Evolutionary conservation across 2,888 invertebrate species (phyloP).

Genomic region (Lampropteryx suffumata): DNA sequence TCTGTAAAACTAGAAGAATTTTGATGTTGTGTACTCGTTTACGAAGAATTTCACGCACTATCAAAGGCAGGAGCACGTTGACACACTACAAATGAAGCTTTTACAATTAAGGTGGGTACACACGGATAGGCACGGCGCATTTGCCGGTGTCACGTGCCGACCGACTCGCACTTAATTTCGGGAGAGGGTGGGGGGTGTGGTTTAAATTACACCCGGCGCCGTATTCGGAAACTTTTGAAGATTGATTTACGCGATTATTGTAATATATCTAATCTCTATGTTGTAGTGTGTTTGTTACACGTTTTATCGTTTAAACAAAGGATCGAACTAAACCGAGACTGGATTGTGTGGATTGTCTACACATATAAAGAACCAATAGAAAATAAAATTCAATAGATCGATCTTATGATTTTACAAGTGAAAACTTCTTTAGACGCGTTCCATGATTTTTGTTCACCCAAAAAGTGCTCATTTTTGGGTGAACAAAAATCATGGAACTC

Average conservation of each 20-base stretch:
- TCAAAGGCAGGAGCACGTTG: constrained; percentile 35
- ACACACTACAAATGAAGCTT: constrained; percentile 69
- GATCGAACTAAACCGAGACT: too few relatives aligned
- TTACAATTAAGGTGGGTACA: constrained; percentile 74
- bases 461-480: too few relatives aligned
- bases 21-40: background rate
- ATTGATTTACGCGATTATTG: constrained; percentile 28
- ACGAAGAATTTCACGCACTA: constrained; percentile 19
- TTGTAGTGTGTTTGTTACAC: background rate
- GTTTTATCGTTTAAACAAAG: background rate
- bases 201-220: constrained; percentile 73
- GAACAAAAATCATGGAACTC: too few relatives aligned
- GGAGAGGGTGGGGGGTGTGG: constrained; percentile 61
- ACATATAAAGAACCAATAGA: too few relatives aligned
- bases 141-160: constrained; percentile 78
- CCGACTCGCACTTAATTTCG: constrained; percentile 78
- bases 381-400: too few relatives aligned
- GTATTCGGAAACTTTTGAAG: constrained; percentile 30
- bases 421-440: too few relatives aligned
- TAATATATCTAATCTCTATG: constrained; percentile 16
- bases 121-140: constrained; percentile 70
- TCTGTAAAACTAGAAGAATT: too few relatives aligned
- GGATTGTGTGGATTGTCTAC: too few relatives aligned
- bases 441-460: too few relatives aligned
- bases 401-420: too few relatives aligned